Percentiles rank a stretch among this genome's conserved stretches.
Evolutionary conservation across 2,797 vertebrate genomes (phyloP).

Genomic region (Sparus aurata): DNA sequence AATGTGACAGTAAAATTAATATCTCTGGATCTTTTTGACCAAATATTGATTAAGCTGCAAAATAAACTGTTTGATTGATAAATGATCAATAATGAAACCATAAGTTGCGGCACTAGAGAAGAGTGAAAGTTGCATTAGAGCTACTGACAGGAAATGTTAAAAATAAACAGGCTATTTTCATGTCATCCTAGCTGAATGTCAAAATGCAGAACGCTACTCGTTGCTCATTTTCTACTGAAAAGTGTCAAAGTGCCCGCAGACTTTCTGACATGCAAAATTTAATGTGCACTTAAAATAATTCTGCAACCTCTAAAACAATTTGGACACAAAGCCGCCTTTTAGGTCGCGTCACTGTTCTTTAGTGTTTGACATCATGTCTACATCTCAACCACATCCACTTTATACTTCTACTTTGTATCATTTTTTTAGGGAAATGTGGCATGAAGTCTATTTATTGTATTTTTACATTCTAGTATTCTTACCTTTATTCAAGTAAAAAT

Average conservation of each 20-base stretch:
- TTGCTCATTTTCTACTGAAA: neutral
- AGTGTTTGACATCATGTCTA: neutral
- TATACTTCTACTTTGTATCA: neutral
- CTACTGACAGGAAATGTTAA: neutral
- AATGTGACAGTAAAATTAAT: neutral
- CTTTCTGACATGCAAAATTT: neutral
- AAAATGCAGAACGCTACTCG: too few relatives aligned
- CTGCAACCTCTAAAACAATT: neutral
- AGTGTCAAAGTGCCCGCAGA: constrained; percentile 6
- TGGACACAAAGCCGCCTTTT: neutral
- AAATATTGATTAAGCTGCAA: neutral
- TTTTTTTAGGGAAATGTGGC: neutral
- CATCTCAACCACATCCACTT: too few relatives aligned
- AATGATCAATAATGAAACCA: neutral
- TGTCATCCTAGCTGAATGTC: neutral
- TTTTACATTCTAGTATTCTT: too few relatives aligned
- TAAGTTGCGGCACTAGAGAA: neutral
- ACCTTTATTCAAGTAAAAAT: too few relatives aligned
- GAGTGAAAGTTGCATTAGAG: neutral
- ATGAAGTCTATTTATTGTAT: neutral
- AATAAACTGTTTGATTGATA: neutral
- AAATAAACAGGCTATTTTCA: neutral
- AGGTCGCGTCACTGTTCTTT: neutral
- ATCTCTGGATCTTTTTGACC: neutral
- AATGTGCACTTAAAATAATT: neutral